phyloP scores from a whole-genome alignment of 2,113 vertebrate genomes.

The Sylvilagus bachmani region DNA sequence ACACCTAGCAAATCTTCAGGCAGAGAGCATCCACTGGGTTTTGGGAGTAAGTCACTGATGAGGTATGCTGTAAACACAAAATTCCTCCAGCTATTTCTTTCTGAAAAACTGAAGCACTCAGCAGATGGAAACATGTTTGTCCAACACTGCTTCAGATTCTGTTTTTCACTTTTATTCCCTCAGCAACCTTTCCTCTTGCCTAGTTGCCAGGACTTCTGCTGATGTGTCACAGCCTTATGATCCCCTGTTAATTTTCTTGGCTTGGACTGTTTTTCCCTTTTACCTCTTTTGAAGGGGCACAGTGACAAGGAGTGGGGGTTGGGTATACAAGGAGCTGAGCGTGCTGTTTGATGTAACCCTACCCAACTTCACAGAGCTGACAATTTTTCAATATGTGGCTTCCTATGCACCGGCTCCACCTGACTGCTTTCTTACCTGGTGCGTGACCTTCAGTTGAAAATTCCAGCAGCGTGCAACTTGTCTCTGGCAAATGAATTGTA shows the following conservation, averaged over 20 bases:
- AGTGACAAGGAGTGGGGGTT: not conserved
- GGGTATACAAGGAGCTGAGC: constrained; percentile 78
- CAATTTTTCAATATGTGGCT: constrained; percentile 77
- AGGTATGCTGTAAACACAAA: constrained; percentile 82
- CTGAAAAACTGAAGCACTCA: constrained; percentile 83
- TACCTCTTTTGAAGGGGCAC: constrained; percentile 70
- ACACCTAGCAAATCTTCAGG: constrained; percentile 82
- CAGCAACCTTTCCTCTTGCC: constrained; percentile 76
- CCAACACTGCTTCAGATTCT: constrained; percentile 78
- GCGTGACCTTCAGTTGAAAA: constrained; percentile 88
- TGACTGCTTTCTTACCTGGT: constrained; percentile 88
- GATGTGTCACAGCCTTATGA: constrained; percentile 81
- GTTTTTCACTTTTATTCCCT: constrained; percentile 62
- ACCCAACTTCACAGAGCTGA: constrained; percentile 76
- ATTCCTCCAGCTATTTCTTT: constrained; percentile 79
- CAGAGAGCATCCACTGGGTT: constrained; percentile 74
- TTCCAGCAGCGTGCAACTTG: constrained; percentile 88
- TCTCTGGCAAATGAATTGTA: constrained; percentile 90
- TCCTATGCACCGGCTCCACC: constrained; percentile 81
- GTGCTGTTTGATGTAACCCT: constrained; percentile 74
- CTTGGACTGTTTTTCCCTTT: constrained; percentile 50
- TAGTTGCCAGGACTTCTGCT: constrained; percentile 82
- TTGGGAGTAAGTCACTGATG: constrained; percentile 84
- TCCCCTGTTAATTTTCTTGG: constrained; percentile 81
- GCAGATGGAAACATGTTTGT: constrained; percentile 81